A percentile compares a stretch with the other conserved stretches of the same genome.
Conservation (phyloP, 2,888 invertebrate genomes). For the Ormyrus rosae region DNA sequence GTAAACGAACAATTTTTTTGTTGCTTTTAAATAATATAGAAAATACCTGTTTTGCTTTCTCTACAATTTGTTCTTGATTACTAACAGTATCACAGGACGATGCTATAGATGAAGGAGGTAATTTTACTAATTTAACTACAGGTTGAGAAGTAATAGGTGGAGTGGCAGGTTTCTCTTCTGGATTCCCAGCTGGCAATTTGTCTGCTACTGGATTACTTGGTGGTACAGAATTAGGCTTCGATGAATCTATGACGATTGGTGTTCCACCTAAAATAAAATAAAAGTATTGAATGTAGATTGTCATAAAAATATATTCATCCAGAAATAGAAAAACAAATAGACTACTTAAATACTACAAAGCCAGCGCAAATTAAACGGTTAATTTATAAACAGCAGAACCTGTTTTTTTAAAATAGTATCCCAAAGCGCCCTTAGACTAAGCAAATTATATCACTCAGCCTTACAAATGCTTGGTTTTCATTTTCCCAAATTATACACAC, state of each 20-base stretch:
- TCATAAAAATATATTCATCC: background rate
- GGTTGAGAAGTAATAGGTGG: slow-evolving; percentile 65
- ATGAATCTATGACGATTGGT: slow-evolving; percentile 66
- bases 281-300: background rate
- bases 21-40: slow-evolving; percentile 10
- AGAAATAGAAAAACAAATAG: slow-evolving; percentile 13
- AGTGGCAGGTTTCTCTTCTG: slow-evolving; percentile 57
- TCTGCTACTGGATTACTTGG: slow-evolving; percentile 60
- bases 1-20: too few species aligned
- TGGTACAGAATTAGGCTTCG: slow-evolving; percentile 64
- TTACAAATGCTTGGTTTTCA: slow-evolving; percentile 54
- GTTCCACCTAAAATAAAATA: slow-evolving; percentile 77
- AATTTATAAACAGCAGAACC: background rate
- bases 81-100: slow-evolving; percentile 68
- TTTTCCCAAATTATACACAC: slow-evolving; percentile 57
- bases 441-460: slow-evolving; percentile 49
- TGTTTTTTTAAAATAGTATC: slow-evolving; percentile 10
- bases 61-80: slow-evolving; percentile 87
- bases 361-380: background rate
- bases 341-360: slow-evolving; percentile 29
- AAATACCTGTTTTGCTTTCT: slow-evolving; percentile 87
- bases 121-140: slow-evolving; percentile 71
- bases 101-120: slow-evolving; percentile 65
- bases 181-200: slow-evolving; percentile 58
- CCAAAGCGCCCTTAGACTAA: slow-evolving; percentile 51